Evolutionary conservation across 2,797 vertebrate species (phyloP), one percentile per base, ranked within the genome.

Genomic region (Pitangus sulphuratus): DNA sequence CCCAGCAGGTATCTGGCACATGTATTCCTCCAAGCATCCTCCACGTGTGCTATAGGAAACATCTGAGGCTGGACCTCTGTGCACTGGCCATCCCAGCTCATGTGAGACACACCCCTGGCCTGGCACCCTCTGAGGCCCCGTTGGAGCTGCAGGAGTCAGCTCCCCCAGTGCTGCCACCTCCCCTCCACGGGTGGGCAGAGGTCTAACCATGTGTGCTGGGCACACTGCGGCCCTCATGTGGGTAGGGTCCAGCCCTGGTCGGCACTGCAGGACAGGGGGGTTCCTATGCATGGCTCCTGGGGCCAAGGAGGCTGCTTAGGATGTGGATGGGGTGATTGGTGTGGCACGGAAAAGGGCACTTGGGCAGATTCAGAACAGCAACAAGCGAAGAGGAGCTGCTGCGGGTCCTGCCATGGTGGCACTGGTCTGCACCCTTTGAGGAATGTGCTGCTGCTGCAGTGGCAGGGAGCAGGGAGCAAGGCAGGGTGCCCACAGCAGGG

Each of bases 261-360:
- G 2, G 44, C 20, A 1, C 33, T 47, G 68, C 9, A 3, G 58
- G 28, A 8, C 33, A 26, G 13, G 14, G 9, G 12, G 25, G 4
- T 5, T 39, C 45, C 37, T 45, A 15, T 1, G 1, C 20, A 0
- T 0, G 2, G 33, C 22, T 40, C 40, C 33, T 1, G 9, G 12
- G 11, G 6, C 44, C 39, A 9, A 22, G 39, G 33, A 50, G 4
- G 6, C 44, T 47, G n/a, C 11, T 39, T 42, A 19, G 75, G 47
- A 16, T 37, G 62, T 0, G 1, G 58, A 3, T 15, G 44, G 44
- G 2, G 28, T 1, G 51, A 5, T 9, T 2, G 1, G 7, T 3
- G 1, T 1, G 26, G 37, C 35, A 8, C 22, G 6, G 0, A 0
- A 17, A 13, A 0, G 0, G 15, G 40, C 19, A 6, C 12, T 31